Evolutionary conservation across 2,797 vertebrate genomes (phyloP).

Genomic region (Smutsia temminckii): DNA sequence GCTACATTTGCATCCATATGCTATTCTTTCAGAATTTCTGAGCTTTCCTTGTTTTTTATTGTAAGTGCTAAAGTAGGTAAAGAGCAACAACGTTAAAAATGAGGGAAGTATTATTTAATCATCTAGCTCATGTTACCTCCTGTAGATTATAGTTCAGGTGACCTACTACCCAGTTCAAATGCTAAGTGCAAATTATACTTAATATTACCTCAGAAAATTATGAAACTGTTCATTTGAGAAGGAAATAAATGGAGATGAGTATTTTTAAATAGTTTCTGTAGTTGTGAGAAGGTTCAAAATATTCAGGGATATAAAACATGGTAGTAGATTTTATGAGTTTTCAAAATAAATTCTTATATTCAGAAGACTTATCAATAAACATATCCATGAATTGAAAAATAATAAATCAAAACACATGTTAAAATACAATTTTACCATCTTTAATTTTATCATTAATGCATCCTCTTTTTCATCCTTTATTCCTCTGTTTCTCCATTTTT

Average conservation of each 20-base stretch:
- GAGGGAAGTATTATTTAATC: neutral
- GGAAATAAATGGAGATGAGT: neutral
- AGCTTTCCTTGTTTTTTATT: neutral
- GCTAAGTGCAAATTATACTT: neutral
- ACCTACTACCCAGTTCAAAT: neutral
- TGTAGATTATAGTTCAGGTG: neutral
- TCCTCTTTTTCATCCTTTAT: neutral
- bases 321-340: neutral
- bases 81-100: neutral
- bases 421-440: neutral
- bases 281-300: neutral
- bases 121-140: neutral
- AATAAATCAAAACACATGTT: neutral
- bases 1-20: neutral
- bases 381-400: neutral
- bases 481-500: neutral
- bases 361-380: neutral
- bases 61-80: neutral
- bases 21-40: neutral
- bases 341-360: neutral
- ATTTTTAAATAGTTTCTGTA: neutral
- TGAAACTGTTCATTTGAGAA: neutral
- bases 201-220: neutral
- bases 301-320: neutral
- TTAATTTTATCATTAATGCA: neutral